These are phyloP conservation scores for Trachelus stipa DNA, from an alignment of 2,888 invertebrate species.

Conservation along the genomic window DNA sequence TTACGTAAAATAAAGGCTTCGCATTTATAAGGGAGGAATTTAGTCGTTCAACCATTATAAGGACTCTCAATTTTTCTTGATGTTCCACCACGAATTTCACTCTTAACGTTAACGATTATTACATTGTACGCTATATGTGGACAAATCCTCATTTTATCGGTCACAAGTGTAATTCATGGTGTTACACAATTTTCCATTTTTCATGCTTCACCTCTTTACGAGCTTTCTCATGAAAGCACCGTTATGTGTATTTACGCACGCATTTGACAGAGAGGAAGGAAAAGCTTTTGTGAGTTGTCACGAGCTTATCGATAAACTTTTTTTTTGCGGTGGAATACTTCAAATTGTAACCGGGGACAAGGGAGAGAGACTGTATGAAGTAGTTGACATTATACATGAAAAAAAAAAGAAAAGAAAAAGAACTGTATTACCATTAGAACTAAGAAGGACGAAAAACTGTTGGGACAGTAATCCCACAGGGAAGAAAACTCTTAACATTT, in stretches of 20 bases:
- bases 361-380: not conserved
- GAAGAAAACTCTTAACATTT: too few relatives aligned
- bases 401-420: not conserved
- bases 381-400: not conserved
- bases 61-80: not conserved
- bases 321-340: not conserved
- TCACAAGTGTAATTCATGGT: not conserved
- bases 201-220: not conserved
- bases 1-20: not conserved
- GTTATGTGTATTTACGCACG: not conserved
- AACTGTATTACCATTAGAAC: not conserved
- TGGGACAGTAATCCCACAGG: not conserved
- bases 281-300: not conserved
- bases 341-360: not conserved
- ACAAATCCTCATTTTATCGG: not conserved
- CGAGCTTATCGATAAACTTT: not conserved
- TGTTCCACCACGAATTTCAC: not conserved
- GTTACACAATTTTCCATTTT: not conserved
- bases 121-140: not conserved
- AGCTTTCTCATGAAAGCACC: not conserved
- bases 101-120: not conserved
- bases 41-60: not conserved
- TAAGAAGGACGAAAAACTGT: not conserved
- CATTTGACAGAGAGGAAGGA: not conserved
- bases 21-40: not conserved